These are phyloP conservation scores for Ictalurus furcatus DNA, from an alignment of 2,113 vertebrate genomes.

Conservation along the genomic window DNA sequence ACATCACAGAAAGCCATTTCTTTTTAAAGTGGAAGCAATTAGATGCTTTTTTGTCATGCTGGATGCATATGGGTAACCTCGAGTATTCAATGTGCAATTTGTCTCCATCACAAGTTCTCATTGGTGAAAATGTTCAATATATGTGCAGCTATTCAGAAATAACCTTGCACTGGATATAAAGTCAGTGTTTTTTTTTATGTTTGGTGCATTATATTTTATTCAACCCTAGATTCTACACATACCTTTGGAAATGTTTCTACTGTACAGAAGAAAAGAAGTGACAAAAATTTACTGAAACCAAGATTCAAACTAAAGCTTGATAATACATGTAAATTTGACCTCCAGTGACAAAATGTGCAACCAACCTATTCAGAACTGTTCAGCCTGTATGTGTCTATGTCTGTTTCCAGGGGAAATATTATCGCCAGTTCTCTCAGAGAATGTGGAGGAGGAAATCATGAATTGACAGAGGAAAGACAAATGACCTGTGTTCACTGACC, in stretches of 20 bases:
- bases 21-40: background rate
- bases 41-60: background rate
- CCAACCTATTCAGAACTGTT: background rate
- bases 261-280: background rate
- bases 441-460: conserved; percentile 3
- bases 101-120: background rate
- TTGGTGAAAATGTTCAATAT: background rate
- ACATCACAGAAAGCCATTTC: background rate
- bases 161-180: background rate
- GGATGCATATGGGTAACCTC: background rate
- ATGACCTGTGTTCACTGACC: background rate
- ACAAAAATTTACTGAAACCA: background rate
- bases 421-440: background rate
- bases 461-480: conserved; percentile 24
- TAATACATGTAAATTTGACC: background rate
- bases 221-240: background rate
- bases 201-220: background rate
- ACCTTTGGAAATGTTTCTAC: background rate
- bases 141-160: background rate
- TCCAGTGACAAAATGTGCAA: background rate
- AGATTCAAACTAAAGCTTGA: background rate
- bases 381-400: background rate
- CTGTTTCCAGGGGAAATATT: background rate
- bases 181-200: background rate
- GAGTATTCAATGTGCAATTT: background rate